Evolutionary conservation across 2,888 invertebrate genomes (phyloP), one percentile per base, ranked within the genome.

Genomic region (Parascotia fuliginaria): DNA sequence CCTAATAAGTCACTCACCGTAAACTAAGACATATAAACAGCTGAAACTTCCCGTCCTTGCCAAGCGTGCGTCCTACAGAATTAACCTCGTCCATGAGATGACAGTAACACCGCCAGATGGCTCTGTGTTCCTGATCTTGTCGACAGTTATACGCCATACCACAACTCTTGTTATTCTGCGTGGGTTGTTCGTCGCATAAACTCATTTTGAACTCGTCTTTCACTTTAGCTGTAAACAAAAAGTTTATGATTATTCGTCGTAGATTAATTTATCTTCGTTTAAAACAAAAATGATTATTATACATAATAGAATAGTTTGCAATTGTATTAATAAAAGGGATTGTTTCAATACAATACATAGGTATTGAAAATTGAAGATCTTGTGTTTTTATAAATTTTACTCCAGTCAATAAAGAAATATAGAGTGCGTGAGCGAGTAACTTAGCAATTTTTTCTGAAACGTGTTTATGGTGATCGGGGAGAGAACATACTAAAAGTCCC

Each of bases 41-140:
- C 85, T 99, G 99, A 83, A 99, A 99, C 87, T 98, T 98, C 40
- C 98, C 99, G 89, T 99, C 99, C 85, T 99, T 99, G 43, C 99
- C 99, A 14, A 98, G 93, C n/a, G 96, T 92, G 11, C 89, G 84
- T 44, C 97, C 97, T 0, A 96, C 96, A 39, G 95, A 94, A 81
- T 95, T 96, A 56, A 99, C 97, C 85, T 97, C 97, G 73, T 96
- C 96, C 78, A 98, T 95, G 9, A 99, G 93, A 76, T 97, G 96
- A 83, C 97, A 97, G 87, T 97, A 98, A 75, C 97, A 96, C 51
- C 96, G 93, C 95, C 98, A 96, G 55, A 98, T 96, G 7, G 96
- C 95, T 40, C 95, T 88, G 64, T 94, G 90, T 73, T 95, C 93
- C 58, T 93, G 86, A 70, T 91, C 88, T 63, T 92, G 89, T 2